These are phyloP conservation scores for Hydrozoanthus gracilis DNA, from an alignment of 92 coral and sea anemone species.

Conservation along the genomic window DNA sequence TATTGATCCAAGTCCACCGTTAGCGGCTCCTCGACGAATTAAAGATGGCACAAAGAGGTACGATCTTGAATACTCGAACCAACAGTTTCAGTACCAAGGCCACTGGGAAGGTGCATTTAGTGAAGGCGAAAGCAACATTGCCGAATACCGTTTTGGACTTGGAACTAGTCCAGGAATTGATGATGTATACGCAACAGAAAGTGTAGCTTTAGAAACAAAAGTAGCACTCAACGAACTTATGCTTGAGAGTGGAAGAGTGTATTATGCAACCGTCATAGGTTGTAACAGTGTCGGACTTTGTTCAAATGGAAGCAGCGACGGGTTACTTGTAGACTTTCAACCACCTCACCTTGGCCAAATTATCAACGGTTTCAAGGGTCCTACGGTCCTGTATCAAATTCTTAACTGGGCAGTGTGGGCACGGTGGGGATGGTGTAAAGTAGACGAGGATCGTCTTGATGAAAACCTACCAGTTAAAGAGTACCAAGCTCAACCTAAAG, in stretches of 20 bases:
- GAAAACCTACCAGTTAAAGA: constrained; percentile 24
- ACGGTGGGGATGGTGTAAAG: constrained; percentile 96
- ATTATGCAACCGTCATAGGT: constrained; percentile 83
- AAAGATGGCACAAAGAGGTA: constrained; percentile 81
- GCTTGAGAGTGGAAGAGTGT: constrained; percentile 83
- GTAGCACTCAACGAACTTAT: constrained; percentile 66
- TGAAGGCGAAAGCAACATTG: constrained; percentile 90
- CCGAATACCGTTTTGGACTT: constrained; percentile 84
- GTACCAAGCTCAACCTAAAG: constrained; percentile 22
- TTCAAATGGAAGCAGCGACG: constrained; percentile 92
- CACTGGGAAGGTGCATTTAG: constrained; percentile 97
- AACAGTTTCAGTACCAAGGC: constrained; percentile 79
- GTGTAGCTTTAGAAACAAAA: constrained; percentile 70
- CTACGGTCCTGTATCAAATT: constrained; percentile 85
- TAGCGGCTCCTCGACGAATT: constrained; percentile 79
- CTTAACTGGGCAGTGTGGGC: constrained; percentile 94
- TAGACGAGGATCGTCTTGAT: constrained; percentile 65
- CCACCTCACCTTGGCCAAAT: constrained; percentile 92
- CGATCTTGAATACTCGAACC: constrained; percentile 79
- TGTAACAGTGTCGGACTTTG: constrained; percentile 97
- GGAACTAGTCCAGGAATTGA: constrained; percentile 81
- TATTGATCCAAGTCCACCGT: constrained; percentile 84
- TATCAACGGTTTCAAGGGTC: constrained; percentile 80
- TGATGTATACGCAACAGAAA: constrained; percentile 59
- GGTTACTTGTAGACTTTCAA: constrained; percentile 86